phyloP scores from a whole-genome alignment of 2,888 invertebrate species.

The Arrhopalites spinosus region DNA sequence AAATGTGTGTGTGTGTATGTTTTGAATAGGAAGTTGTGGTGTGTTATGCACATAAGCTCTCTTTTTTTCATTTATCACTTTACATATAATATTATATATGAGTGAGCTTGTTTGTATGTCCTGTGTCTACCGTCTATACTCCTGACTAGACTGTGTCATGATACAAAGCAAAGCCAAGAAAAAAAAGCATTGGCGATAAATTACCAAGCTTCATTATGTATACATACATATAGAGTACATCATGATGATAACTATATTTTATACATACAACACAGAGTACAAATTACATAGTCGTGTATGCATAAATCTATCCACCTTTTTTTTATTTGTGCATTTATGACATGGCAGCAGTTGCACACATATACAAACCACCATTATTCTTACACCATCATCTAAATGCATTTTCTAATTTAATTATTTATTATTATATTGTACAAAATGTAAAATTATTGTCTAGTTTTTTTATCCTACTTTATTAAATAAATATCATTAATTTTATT shows the following conservation, averaged over 20 bases:
- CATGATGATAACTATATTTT: background rate
- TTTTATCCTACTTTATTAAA: background rate
- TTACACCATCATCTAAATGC: no score
- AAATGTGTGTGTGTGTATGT: background rate
- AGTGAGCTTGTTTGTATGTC: background rate
- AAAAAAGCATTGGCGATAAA: no score
- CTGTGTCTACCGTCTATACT: constrained; percentile 28
- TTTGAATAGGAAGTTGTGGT: constrained; percentile 7
- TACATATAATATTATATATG: background rate
- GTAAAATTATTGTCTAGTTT: no score
- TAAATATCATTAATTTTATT: no score
- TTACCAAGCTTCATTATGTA: background rate
- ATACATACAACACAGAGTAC: no score
- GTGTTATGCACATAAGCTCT: background rate
- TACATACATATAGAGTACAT: background rate
- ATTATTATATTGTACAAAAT: no score
- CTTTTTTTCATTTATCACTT: constrained; percentile 12
- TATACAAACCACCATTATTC: no score
- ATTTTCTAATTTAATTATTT: no score
- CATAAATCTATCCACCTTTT: no score
- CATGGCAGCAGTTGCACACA: no score
- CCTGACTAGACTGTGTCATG: constrained; percentile 21
- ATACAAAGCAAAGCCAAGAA: background rate
- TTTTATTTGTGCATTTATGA: no score
- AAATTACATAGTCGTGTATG: no score